Percentiles rank a stretch among this genome's conserved stretches.
phyloP scores from a whole-genome alignment of 2,797 vertebrate species.

The Phylloscopus collybita region DNA sequence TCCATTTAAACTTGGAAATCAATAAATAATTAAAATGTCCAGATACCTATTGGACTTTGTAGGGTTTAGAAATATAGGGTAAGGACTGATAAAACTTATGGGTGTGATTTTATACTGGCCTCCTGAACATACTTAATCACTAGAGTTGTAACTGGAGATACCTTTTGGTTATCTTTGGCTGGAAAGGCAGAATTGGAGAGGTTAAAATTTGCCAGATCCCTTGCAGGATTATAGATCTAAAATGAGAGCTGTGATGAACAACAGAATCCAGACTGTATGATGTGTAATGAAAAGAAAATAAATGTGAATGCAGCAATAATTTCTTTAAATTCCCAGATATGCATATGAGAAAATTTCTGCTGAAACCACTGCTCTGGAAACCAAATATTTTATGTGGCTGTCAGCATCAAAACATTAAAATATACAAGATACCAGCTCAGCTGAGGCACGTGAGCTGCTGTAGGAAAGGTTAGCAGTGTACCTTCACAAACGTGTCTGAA shows the following conservation, averaged over 20 bases:
- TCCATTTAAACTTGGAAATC: not conserved
- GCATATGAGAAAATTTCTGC: not conserved
- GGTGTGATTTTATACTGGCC: not conserved
- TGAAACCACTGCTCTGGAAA: not conserved
- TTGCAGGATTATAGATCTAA: not conserved
- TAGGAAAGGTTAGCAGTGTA: constrained; percentile 41
- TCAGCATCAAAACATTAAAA: not conserved
- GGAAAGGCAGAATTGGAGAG: not conserved
- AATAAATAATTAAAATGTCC: not conserved
- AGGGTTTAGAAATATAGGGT: not conserved
- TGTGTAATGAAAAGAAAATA: not conserved
- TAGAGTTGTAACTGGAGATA: not conserved
- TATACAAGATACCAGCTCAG: not conserved
- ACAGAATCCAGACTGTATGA: not conserved
- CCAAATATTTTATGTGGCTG: not conserved
- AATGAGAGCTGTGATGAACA: not conserved
- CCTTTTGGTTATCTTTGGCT: not conserved
- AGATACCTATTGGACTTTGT: not conserved
- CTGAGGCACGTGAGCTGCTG: not conserved
- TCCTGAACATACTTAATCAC: not conserved
- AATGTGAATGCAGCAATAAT: not conserved
- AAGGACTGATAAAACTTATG: not conserved
- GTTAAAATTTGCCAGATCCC: not conserved
- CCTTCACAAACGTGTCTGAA: constrained; percentile 86
- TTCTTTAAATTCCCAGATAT: not conserved